Evolutionary conservation across 2,797 vertebrate genomes (phyloP).

Genomic region (Glyptemys insculpta): DNA sequence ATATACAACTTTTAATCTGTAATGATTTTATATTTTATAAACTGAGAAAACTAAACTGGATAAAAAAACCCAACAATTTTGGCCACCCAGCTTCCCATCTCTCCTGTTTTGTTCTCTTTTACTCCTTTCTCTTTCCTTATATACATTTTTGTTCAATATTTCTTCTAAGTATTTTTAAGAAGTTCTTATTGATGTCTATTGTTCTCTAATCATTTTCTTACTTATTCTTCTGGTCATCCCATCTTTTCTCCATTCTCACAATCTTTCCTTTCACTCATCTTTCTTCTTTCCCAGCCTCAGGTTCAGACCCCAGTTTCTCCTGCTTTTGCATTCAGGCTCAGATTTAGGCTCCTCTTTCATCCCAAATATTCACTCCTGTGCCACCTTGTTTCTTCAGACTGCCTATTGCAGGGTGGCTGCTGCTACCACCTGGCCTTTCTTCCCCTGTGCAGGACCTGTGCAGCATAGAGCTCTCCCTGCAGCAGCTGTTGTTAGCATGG

Average conservation of each 20-base stretch:
- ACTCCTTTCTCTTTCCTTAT: neutral
- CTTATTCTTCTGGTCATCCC: neutral
- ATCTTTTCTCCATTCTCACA: neutral
- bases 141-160: slow-evolving; percentile 12
- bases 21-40: slow-evolving; percentile 4
- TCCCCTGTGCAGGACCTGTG: neutral
- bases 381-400: neutral
- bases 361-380: neutral
- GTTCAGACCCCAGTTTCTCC: neutral
- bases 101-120: neutral
- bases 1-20: neutral
- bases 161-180: slow-evolving; percentile 34
- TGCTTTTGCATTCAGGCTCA: neutral
- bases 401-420: neutral
- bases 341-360: neutral
- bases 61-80: neutral
- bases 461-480: neutral
- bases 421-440: neutral
- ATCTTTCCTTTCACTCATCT: accelerated
- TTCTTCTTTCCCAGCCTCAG: neutral
- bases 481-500: neutral
- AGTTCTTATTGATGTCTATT: neutral
- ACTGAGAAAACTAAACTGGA: neutral
- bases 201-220: slow-evolving; percentile 2
- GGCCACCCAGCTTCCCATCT: slow-evolving; percentile 1